Conservation (phyloP, 2,888 invertebrate genomes). For the Cheilosia vulpina region DNA sequence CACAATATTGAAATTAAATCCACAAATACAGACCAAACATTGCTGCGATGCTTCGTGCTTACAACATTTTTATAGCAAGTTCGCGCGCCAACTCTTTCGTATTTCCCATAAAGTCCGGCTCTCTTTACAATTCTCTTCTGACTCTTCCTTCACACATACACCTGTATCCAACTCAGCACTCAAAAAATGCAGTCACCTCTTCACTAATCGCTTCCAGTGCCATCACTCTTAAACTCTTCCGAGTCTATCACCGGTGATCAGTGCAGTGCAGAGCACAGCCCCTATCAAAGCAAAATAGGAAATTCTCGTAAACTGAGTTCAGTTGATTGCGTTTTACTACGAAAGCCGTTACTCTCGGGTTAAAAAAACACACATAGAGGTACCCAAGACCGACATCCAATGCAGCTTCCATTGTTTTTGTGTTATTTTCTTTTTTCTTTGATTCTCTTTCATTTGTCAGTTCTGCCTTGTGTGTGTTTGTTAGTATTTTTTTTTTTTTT, state of each 20-base stretch:
- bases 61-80: conserved; percentile 32
- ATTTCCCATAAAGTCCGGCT: not conserved
- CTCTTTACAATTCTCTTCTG: conserved; percentile 13
- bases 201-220: not conserved
- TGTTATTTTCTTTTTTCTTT: conserved; percentile 21
- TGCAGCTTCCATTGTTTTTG: conserved; percentile 34
- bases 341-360: conserved; percentile 66
- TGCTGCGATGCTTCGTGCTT: not conserved
- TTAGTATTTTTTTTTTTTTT: not conserved
- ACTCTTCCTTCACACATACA: conserved; percentile 6
- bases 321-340: conserved; percentile 51
- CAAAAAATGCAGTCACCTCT: not conserved
- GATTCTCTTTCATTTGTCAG: conserved; percentile 45
- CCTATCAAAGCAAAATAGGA: conserved; percentile 58
- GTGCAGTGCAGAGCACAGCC: conserved; percentile 44
- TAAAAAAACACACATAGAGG: conserved; percentile 18
- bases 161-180: not conserved
- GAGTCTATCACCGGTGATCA: not conserved
- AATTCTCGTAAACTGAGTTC: conserved; percentile 11
- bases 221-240: conserved; percentile 2
- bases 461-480: not conserved
- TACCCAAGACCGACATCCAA: conserved; percentile 5
- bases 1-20: too few species aligned
- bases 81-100: conserved; percentile 37
- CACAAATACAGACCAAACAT: too few species aligned